Evolutionary conservation across 2,888 invertebrate species (phyloP), one percentile per base, ranked within the genome.

Genomic region (Automeris io): DNA sequence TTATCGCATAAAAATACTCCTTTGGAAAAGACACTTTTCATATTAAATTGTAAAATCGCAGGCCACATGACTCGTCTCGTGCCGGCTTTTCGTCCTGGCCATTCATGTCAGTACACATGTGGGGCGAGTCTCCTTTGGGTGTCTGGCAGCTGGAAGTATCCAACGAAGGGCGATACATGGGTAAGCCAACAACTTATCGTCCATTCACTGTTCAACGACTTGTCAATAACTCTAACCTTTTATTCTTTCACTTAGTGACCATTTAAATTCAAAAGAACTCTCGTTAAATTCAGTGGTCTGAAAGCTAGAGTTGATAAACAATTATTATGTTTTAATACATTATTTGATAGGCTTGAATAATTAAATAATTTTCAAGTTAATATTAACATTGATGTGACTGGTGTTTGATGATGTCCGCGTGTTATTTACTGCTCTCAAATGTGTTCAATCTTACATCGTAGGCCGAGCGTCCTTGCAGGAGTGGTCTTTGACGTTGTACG

Each of bases 41-140:
- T 23, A 23, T n/a, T n/a, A 32, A 18, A 22, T 25, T 35, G 6
- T 19, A 19, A 5, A 18, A 8, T 37, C 23, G 18, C 69, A 89
- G 97, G 63, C 91, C 91, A 7, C 94, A 96, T 62, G 99, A 99
- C 77, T 91, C 92, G 35, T 97, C 97, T 7, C 90, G 95, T 37
- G 90, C 95, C 36, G 99, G 99, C 29, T 99, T 99, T 87, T 93
- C 91, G 70, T 93, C 96, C 57, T 99, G 99, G 99, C 99, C 99
- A 39, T 99, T 99, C 86, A 99, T 99, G 99, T 97, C 98, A 33
- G 98, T 95, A 43, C 99, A 99, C 80, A 96, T 94, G 70, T 99
- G 99, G 99, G 99, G 99, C 12, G 99, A 99, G 75, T 90, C 91
- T 19, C 97, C 98, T 0, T 91, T 94, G 49, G 99, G 99, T 29